phyloP scores from a whole-genome alignment of 2,888 invertebrate genomes.

The Parnassius apollo region DNA sequence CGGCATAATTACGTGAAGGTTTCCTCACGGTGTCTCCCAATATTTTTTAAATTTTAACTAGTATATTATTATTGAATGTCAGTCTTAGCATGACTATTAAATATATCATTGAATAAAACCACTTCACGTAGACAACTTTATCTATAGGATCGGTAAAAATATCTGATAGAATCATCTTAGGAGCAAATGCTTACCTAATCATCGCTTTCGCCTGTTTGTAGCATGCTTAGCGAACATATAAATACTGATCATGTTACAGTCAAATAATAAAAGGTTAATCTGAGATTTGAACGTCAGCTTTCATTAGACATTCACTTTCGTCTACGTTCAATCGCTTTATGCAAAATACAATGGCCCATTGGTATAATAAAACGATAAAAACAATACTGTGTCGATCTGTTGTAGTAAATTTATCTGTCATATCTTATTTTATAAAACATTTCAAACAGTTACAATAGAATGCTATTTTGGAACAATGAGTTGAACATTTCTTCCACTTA shows the following conservation, averaged over 20 bases:
- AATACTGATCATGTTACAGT: slow-evolving; percentile 17
- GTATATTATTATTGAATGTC: too few species aligned
- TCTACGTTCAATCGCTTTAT: slow-evolving; percentile 7
- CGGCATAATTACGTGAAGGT: too few species aligned
- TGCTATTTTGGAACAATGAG: neutral
- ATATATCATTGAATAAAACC: neutral
- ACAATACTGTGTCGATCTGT: neutral
- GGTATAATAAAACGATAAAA: slow-evolving; percentile 12
- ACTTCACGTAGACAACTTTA: too few species aligned
- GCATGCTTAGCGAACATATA: slow-evolving; percentile 15
- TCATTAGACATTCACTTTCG: slow-evolving; percentile 16
- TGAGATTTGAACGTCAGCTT: slow-evolving; percentile 15
- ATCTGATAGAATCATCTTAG: too few species aligned
- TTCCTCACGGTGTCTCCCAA: too few species aligned
- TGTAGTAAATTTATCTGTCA: slow-evolving; percentile 1
- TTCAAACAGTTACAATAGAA: slow-evolving; percentile 5
- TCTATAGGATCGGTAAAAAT: too few species aligned
- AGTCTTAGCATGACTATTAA: neutral
- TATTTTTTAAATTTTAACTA: too few species aligned
- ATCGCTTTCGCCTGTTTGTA: slow-evolving; percentile 15
- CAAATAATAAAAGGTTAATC: slow-evolving; percentile 20
- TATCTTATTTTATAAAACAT: neutral
- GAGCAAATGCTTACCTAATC: neutral
- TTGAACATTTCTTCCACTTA: neutral
- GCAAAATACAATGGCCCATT: slow-evolving; percentile 20